Percentiles rank a stretch among this genome's conserved stretches.
Conservation (phyloP, 2,113 vertebrate species). For the Carlito syrichta region DNA sequence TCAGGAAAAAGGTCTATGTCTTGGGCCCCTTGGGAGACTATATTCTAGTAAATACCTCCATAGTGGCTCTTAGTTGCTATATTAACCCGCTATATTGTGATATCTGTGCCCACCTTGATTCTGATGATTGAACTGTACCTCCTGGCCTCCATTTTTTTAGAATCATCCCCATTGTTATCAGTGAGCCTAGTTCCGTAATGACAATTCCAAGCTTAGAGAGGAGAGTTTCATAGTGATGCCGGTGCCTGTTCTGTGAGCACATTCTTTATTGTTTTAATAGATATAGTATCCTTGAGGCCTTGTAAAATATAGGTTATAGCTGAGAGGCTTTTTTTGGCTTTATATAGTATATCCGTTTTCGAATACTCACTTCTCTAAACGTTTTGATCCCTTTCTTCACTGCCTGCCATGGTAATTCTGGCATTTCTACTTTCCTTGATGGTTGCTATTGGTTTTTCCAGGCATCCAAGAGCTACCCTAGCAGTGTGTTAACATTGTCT, state of each 20-base stretch:
- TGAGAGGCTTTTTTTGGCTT: neutral
- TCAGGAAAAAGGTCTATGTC: neutral
- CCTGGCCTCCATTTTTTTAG: neutral
- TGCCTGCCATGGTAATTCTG: neutral
- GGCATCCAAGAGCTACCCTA: neutral
- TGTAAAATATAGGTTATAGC: neutral
- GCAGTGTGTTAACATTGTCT: neutral
- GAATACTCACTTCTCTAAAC: neutral
- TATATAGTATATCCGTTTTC: neutral
- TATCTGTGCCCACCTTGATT: neutral
- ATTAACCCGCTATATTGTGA: neutral
- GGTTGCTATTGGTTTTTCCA: neutral
- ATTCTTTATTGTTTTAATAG: neutral
- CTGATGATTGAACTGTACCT: neutral
- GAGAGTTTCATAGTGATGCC: neutral
- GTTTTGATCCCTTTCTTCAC: neutral
- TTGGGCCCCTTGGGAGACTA: neutral
- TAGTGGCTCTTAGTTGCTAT: neutral
- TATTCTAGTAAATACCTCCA: neutral
- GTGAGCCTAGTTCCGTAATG: neutral
- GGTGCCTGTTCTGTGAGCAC: neutral
- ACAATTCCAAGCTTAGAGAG: neutral
- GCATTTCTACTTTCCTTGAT: neutral
- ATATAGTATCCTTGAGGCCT: neutral
- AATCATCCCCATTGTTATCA: neutral